A percentile compares a stretch with the other conserved stretches of the same genome.
Conservation (phyloP, 2,113 vertebrate species). For the Varanus salvator region DNA sequence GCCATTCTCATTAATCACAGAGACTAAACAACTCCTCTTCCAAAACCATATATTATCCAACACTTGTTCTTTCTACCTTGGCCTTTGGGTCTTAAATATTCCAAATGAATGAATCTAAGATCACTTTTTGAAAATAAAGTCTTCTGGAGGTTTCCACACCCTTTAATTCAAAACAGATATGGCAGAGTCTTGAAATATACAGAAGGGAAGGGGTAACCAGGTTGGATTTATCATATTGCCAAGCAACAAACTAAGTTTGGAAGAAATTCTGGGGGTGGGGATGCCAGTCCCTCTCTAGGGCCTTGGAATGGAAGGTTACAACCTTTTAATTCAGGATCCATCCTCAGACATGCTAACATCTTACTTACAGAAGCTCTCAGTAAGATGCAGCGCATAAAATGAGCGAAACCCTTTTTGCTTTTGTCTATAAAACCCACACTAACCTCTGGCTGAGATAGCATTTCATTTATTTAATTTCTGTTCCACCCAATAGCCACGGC, state of each 20-base stretch:
- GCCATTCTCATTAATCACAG: conserved; percentile 57
- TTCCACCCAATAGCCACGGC: too few relatives aligned
- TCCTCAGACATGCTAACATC: not conserved
- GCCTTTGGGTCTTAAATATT: conserved; percentile 42
- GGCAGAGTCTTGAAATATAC: not conserved
- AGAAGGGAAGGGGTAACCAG: not conserved
- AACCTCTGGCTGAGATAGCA: not conserved
- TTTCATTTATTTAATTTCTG: not conserved
- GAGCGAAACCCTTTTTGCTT: not conserved
- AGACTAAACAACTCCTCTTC: conserved; percentile 61
- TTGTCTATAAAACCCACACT: not conserved
- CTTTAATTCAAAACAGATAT: not conserved
- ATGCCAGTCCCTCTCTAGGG: not conserved
- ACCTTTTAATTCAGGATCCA: not conserved
- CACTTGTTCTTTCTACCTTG: conserved; percentile 34
- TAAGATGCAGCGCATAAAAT: not conserved
- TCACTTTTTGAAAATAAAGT: not conserved
- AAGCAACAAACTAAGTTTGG: not conserved
- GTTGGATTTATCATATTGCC: not conserved
- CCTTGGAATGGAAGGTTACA: not conserved
- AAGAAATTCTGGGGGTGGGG: not conserved
- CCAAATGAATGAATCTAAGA: conserved; percentile 45
- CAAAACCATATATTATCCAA: conserved; percentile 51
- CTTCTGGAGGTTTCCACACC: not conserved
- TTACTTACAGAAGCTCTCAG: not conserved